Percentiles rank a stretch among this genome's conserved stretches.
Evolutionary conservation across 2,888 invertebrate species (phyloP).

Genomic region (Xestia c-nigrum): DNA sequence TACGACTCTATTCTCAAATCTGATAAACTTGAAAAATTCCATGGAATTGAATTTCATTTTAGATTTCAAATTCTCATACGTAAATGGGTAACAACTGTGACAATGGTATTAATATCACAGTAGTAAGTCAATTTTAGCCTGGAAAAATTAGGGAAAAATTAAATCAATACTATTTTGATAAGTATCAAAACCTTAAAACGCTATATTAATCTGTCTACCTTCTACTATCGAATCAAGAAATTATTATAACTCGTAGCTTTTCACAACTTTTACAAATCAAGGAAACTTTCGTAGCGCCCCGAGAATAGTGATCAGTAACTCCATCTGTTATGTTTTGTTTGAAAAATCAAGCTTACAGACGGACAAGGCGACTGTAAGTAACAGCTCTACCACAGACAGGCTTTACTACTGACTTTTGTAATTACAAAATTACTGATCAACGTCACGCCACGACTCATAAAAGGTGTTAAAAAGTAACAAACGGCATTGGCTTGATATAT

Average conservation of each 20-base stretch:
- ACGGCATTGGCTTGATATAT: background rate
- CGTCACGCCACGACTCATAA: background rate
- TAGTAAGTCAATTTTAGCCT: background rate
- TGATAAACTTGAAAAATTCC: background rate
- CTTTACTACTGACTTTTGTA: background rate
- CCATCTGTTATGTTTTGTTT: slow-evolving; percentile 42
- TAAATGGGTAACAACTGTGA: background rate
- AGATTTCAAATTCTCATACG: background rate
- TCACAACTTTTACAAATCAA: background rate
- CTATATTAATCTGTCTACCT: background rate
- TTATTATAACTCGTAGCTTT: background rate
- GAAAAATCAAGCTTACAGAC: slow-evolving; percentile 25
- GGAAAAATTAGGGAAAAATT: background rate
- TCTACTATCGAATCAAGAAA: background rate
- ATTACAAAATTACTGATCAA: background rate
- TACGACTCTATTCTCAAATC: background rate
- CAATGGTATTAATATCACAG: background rate
- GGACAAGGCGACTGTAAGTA: background rate
- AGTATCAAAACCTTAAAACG: background rate
- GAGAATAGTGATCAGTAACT: slow-evolving; percentile 26
- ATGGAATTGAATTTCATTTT: too few species aligned
- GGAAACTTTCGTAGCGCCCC: background rate
- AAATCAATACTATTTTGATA: background rate
- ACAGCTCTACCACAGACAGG: background rate
- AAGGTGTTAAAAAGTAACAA: background rate